A percentile compares a stretch with the other conserved stretches of the same genome.
Evolutionary conservation across 2,888 invertebrate genomes (phyloP).

Genomic region (Diplolepis rosae): DNA sequence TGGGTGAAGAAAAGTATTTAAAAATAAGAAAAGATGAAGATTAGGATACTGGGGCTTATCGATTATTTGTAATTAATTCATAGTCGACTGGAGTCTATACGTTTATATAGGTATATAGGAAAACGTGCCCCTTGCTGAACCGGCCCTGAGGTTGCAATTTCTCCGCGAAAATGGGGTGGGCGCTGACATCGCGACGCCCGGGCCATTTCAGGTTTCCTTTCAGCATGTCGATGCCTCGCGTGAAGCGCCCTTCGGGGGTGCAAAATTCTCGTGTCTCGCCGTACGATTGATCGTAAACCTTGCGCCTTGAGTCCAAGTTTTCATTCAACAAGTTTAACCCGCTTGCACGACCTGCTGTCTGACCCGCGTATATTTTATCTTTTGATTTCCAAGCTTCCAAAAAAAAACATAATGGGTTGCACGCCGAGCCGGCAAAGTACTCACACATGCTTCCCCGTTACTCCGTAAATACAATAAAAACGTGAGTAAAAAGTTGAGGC

Average conservation of each 20-base stretch:
- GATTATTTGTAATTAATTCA: conserved; percentile 9
- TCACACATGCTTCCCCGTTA: background rate
- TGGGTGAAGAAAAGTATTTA: conserved; percentile 24
- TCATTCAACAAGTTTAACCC: conserved; percentile 44
- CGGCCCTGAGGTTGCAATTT: conserved; percentile 43
- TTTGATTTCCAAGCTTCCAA: background rate
- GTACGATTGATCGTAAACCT: conserved; percentile 24
- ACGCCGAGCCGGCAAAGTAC: conserved; percentile 3
- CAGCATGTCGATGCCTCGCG: conserved; percentile 69
- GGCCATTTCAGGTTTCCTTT: conserved; percentile 70
- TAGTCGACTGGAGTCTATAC: conserved; percentile 22
- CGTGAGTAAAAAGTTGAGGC: background rate
- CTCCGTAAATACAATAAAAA: conserved; percentile 4
- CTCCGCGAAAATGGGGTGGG: conserved; percentile 60
- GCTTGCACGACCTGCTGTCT: conserved; percentile 5
- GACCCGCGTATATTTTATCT: background rate
- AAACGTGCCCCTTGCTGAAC: conserved; percentile 29
- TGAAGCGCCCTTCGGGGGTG: conserved; percentile 68
- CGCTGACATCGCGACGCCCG: conserved; percentile 70
- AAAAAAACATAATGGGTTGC: background rate
- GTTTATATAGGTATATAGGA: no score
- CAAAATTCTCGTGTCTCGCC: conserved; percentile 43
- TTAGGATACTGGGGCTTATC: conserved; percentile 6
- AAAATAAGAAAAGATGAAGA: background rate
- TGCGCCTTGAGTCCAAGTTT: background rate